Base-by-base conservation (phyloP, 1,140 invertebrate genomes). In the Drosophila orosa region DNA sequence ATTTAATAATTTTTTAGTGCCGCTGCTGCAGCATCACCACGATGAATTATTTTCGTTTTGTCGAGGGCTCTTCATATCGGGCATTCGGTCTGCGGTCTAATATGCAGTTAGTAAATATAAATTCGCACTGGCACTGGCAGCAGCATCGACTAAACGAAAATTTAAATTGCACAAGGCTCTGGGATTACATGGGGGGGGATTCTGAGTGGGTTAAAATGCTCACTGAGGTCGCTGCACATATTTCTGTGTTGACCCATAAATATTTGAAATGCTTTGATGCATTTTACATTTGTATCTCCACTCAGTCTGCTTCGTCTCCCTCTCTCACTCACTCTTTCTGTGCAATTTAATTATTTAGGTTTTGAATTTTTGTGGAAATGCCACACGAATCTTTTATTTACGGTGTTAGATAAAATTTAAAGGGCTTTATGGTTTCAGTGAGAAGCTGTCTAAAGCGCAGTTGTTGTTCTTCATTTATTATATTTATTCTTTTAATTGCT, bases 71-170 rank as follows among this genome's bases (percentile, higher is more conserved):
- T 75, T 74, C 73, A 66, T 68, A 68, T 68, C 61, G 65, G 35
- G 60, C 60, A 35, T 74, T 52, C 69, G 71, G 45, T 40, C 60
- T 75, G 73, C 69, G 71, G 71, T 74, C 73, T 75, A 75, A 75
- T 74, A 74, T 75, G 69, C 73, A 75, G 61, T 76, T 76, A 68
- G 74, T 76, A 76, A 60, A 68, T 68, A 56, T 69, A 71, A 33
- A 68, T 71, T 71, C 54, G 22, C 74, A 76, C 60, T 59, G 29
- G 1, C 7, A 0, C 3, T 5, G 31, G 55, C 72, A 66, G 19
- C 74, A 65, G 22, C 73, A 59, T 52, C 59, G 59, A 73, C 57
- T 62, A 22, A 63, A 65, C 59, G 44, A 66, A 67, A 75, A 39
- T 66, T 56, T 66, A 66, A 74, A 75, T 75, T 67, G 72, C 45